phyloP scores from a whole-genome alignment of 2,888 invertebrate species.

The Andrena minutula region DNA sequence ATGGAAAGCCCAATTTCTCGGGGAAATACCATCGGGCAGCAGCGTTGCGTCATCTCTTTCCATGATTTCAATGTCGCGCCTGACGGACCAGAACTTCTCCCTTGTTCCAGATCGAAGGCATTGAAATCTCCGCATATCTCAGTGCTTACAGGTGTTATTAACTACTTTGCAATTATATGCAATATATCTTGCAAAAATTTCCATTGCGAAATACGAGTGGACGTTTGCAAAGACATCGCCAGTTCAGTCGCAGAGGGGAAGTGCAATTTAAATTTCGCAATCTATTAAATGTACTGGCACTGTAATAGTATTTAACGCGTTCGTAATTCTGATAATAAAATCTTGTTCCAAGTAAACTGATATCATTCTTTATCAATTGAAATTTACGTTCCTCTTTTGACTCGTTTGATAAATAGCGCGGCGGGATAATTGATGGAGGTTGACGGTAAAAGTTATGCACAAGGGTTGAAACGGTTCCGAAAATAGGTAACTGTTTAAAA shows the following conservation, averaged over 20 bases:
- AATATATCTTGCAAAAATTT: background rate
- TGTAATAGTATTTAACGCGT: too few relatives aligned
- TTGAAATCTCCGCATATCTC: slow-evolving; percentile 30
- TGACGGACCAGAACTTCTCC: slow-evolving; percentile 40
- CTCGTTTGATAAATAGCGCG: background rate
- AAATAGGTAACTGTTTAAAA: too few relatives aligned
- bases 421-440: background rate
- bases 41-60: slow-evolving; percentile 10
- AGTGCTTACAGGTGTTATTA: background rate
- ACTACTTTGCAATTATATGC: background rate
- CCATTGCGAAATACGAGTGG: too few relatives aligned
- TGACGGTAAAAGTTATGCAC: background rate
- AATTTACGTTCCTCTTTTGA: background rate
- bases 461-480: too few relatives aligned
- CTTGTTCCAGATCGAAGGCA: slow-evolving; percentile 9
- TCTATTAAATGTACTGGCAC: too few relatives aligned
- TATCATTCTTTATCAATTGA: background rate
- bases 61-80: slow-evolving; percentile 31
- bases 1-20: background rate
- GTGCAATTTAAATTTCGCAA: too few relatives aligned
- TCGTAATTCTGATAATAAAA: too few relatives aligned
- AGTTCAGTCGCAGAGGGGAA: too few relatives aligned
- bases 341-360: too few relatives aligned
- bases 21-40: slow-evolving; percentile 29
- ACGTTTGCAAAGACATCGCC: too few relatives aligned